A percentile compares a stretch with the other conserved stretches of the same genome.
phyloP scores from a whole-genome alignment of 2,113 vertebrate species.

The Oreotrochilus melanogaster region DNA sequence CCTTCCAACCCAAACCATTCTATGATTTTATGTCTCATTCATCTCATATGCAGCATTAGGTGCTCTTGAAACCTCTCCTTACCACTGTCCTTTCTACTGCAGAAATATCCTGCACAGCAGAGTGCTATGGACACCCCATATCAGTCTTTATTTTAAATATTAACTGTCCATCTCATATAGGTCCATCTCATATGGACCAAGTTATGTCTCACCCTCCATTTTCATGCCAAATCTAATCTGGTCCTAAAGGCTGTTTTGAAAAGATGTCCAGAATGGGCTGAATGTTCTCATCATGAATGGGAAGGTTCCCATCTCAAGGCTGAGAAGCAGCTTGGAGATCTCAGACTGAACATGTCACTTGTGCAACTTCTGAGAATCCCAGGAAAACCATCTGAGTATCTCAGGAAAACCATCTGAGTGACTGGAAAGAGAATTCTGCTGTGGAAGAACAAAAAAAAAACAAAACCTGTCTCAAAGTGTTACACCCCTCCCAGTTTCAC shows the following conservation, averaged over 20 bases:
- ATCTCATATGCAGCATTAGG: not conserved
- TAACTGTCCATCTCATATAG: no score
- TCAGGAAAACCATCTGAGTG: not conserved
- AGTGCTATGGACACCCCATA: no score
- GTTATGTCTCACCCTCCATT: not conserved
- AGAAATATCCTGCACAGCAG: not conserved
- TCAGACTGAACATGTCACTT: fast-evolving
- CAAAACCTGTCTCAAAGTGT: not conserved
- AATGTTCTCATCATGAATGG: not conserved
- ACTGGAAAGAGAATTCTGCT: not conserved
- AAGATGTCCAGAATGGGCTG: no score
- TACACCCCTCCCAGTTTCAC: not conserved
- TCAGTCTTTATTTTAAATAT: not conserved
- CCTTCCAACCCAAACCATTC: no score
- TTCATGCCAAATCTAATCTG: not conserved
- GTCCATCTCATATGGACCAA: not conserved
- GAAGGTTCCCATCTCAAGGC: no score
- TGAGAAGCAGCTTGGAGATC: not conserved
- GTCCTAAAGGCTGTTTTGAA: not conserved
- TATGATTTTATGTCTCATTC: no score
- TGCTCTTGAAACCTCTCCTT: not conserved
- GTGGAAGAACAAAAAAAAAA: not conserved
- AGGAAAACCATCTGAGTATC: not conserved
- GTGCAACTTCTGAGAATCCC: not conserved
- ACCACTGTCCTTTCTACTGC: not conserved